Base-by-base conservation (phyloP, 2,888 invertebrate genomes). In the Acleris emargana region DNA sequence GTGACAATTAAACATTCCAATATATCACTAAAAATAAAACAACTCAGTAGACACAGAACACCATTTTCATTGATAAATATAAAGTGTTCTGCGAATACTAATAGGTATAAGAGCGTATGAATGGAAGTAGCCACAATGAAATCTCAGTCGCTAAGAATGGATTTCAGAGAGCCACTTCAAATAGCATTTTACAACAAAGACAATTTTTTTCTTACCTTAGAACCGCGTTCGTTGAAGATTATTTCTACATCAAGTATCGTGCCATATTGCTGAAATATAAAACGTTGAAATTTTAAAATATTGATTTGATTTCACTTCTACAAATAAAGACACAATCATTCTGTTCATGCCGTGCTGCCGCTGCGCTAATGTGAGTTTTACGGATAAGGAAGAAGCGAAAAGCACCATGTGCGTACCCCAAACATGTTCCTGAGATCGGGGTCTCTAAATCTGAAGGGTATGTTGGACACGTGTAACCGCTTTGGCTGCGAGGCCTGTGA, bases 151-250 rank as follows among this genome's bases (percentile, higher is more conserved):
- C 63, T 67, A 62, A 16, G 49, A 58, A 67, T 71, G 68, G 82
- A 87, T 90, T 86, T 88, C 84, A 86, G 75, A 77, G 83, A 76
- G 88, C 87, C 86, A 84, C 87, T 84, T 75, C 72, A 61, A 69
- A 72, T 71, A 67, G 43, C 58, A 57, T 64, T 67, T 66, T 64
- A 32, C 32, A 71, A 71, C 59, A 64, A 62, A 72, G 68, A 67
- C 71, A 79, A 79, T 22, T 75, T 68, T 72, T 71, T 81, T 89
- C 97, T 96, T 96, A 99, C 99, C 98, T 99, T 99, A 81, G 99
- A 99, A 92, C 99, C 99, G 79, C 99, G 95, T 94, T 99, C 99
- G 93, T 99, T 99, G 95, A 99, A 99, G 92, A 99, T 99, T 85
- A 99, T 99, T 95, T 99, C 99, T 93, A 99, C 99, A 94, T 99